phyloP scores from a whole-genome alignment of 2,113 vertebrate species.

The Myrmophylax atrothorax region DNA sequence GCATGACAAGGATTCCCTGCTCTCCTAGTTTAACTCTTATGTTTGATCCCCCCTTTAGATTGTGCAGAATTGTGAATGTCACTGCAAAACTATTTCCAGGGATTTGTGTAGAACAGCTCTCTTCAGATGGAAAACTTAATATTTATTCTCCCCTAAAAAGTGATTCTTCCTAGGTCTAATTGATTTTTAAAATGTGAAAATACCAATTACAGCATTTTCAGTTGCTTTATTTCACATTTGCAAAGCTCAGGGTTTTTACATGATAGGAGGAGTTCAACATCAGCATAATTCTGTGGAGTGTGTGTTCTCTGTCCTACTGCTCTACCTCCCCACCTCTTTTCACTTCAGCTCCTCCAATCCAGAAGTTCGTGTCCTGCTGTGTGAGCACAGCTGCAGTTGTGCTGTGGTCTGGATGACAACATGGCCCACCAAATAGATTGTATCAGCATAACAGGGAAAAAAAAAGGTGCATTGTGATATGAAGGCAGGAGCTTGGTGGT shows the following conservation, averaged over 20 bases:
- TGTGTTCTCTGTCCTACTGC: background rate
- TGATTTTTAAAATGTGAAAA: background rate
- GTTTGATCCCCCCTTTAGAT: background rate
- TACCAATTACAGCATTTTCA: background rate
- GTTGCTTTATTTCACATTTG: background rate
- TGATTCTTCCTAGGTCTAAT: background rate
- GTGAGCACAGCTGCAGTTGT: background rate
- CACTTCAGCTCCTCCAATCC: background rate
- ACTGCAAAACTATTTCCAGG: background rate
- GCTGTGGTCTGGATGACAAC: background rate
- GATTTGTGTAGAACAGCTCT: background rate
- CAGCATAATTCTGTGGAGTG: background rate
- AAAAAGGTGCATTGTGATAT: background rate
- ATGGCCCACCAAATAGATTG: background rate
- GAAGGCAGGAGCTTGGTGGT: background rate
- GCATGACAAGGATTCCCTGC: background rate
- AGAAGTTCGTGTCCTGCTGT: background rate
- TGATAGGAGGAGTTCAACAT: background rate
- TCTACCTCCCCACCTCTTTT: background rate
- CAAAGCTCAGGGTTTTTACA: background rate
- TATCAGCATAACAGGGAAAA: background rate
- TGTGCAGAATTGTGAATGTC: background rate
- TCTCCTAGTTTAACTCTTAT: background rate
- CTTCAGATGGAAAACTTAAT: background rate
- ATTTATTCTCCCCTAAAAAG: background rate